Evolutionary conservation across 37 sponge, comb jelly and placozoan genomes (phyloP), one percentile per base, ranked within the genome.

Genomic region (Chondrilla cf. caribensis): DNA sequence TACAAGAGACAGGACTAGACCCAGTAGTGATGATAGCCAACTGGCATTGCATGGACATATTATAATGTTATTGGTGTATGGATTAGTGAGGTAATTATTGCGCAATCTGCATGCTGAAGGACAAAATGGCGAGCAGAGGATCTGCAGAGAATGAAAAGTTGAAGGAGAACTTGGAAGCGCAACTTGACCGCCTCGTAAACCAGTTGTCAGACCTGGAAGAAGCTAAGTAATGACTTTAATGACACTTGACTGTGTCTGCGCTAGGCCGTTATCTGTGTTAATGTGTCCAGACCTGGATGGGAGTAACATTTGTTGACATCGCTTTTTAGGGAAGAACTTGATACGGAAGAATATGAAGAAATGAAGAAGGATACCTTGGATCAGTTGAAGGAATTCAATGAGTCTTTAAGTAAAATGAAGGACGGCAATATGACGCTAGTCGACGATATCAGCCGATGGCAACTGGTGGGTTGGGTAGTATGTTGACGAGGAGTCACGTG

Each of bases 161-260:
- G 78, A 91, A 93, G 68, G 84, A 91, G 81, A 95, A 96, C 72
- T 65, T 96, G 78, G 93, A 94, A 79, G 90, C 96, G 2, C 99
- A 98, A 88, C 85, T 98, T 60, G 99, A 95, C 64, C 81, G 99
- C 8, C 91, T 98, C n/a, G 86, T 98, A 29, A 90, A 90, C 15
- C 99, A 98, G 70, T 93, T 98, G 21, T 40, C 90, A 26, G 99
- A 98, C 70, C 78, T 98, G 28, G 99, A 98, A 64, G 99, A 96
- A 75, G 89, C 90, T 62, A 92, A 82, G 97, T 94, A 80, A 83
- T 81, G 8, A 29, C 28, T 31, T 68, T 60, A 1, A 29, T 43
- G 67, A 24, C 14, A 17, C 67, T 26, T n/a, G 51, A 14, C 11
- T n/a, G n/a, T 47, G 51, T 47, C 11, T 14, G 51, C 51, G 11